Evolutionary conservation across 2,113 vertebrate species (phyloP), one percentile per base, ranked within the genome.

Genomic region (Pteropus alecto): DNA sequence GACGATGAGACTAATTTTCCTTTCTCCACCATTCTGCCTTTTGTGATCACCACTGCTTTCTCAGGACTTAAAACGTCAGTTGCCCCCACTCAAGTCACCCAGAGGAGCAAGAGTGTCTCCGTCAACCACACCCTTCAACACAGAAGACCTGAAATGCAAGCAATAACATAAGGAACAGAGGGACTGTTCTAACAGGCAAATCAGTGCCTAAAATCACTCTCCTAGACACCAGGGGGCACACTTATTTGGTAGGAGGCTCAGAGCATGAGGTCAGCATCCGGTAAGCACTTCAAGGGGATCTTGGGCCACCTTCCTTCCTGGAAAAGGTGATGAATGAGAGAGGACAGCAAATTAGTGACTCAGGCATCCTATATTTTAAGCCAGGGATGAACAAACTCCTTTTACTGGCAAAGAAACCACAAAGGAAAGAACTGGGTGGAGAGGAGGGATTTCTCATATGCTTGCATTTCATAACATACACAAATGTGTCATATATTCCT

Each of bases 391-490:
- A 30, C 41, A 24, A 92, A 87, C 67, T 58, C 60, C 83, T 71
- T 87, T 83, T 79, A 84, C 60, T 77, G 82, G 60, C 82, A 96
- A 89, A 87, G 51, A 95, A 95, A 79, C 46, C 82, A 96, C 67
- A 92, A n/a, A 96, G 35, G 84, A 63, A 95, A 93, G 58, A 95
- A 78, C 0, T 58, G 68, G 74, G 84, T 56, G 5, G 73, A 43
- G 93, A 79, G 54, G n/a, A 63, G 13, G 51, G 6, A 48, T 22
- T 63, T 88, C 92, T 87, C 51, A 77, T 67, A 87, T 33, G 21
- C 28, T 54, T 43, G 10, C 58, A 85, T 87, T 94, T 83, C 22
- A 3, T 51, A 89, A 92, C 56, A 92, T 15, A 77, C 41, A 56
- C 38, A 73, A 84, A 95, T 12, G 60, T 54, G 24, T 56, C 58